Evolutionary conservation across 2,888 invertebrate species (phyloP), one percentile per base, ranked within the genome.

Genomic region (Gymnoscelis rufifasciata): DNA sequence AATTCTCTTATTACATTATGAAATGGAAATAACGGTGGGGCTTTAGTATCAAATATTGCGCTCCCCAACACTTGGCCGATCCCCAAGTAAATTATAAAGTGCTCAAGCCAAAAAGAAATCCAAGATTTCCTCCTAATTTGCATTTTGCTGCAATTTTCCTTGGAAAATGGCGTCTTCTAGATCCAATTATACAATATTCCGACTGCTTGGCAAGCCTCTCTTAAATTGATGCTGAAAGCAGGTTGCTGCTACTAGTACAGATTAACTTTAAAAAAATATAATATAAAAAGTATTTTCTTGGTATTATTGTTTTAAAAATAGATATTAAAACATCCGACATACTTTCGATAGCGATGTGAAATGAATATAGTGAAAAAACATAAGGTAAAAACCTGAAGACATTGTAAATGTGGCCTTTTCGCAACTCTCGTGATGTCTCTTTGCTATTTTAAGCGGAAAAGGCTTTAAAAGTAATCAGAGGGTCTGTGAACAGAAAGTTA

Each of bases 381-480:
- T 5, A 1, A 3, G 14, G 1, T 15, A 10, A 10, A 11, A 24
- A 10, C 15, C 36, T 31, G 39, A 10, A 30, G 23, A 33, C 40
- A 24, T 11, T 40, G 12, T 38, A 35, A 44, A 26, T 35, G 33
- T 8, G 13, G 15, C 14, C 61, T 67, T 73, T 71, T 67, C 69
- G 70, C 64, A 71, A 70, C 66, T 71, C 64, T 60, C 54, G 57
- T 66, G 68, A 73, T 77, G 75, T 74, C 74, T 74, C 56, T 73
- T 64, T 70, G 74, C 71, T 66, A 70, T 76, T 78, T 72, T 71
- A 77, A 77, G 67, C 66, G 62, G 57, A 71, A 76, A 80, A 71
- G 74, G 72, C 74, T 71, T 83, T 78, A 78, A 80, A 84, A 73
- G 79, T 82, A 86, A 84, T 86, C 83, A 81, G 74, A 75, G 78